These are phyloP conservation scores for Pristionchus exspectatus DNA, from an alignment of 2,888 invertebrate species.

Conservation along the genomic window DNA sequence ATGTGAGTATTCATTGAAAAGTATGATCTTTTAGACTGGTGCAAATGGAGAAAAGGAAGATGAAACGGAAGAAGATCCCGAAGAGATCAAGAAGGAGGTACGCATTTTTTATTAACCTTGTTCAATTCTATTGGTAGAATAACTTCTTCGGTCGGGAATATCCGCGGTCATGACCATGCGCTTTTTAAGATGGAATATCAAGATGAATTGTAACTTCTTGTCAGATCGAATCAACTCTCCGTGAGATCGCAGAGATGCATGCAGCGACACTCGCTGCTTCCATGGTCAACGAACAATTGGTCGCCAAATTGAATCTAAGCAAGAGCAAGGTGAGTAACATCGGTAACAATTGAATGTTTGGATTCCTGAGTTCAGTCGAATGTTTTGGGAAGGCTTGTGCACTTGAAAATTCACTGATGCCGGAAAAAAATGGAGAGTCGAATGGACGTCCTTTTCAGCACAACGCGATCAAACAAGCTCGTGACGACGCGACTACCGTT, in stretches of 20 bases:
- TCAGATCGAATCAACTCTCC: constrained; percentile 44
- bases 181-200: no score
- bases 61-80: constrained; percentile 52
- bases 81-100: constrained; percentile 57
- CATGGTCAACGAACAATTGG: constrained; percentile 67
- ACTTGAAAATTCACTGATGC: background rate
- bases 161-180: background rate
- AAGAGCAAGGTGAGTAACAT: constrained; percentile 63
- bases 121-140: background rate
- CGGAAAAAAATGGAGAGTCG: background rate
- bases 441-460: constrained; percentile 59
- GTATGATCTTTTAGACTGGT: background rate
- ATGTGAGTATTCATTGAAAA: no score
- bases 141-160: background rate
- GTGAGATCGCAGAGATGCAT: constrained; percentile 58
- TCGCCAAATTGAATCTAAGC: constrained; percentile 63
- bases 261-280: constrained; percentile 65
- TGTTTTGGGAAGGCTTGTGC: background rate
- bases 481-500: constrained; percentile 61
- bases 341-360: background rate
- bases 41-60: background rate
- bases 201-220: background rate
- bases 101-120: background rate
- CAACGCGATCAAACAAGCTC: constrained; percentile 62
- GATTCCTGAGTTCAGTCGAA: background rate